These are phyloP conservation scores for Drosophila yooni DNA, from an alignment of 2,888 invertebrate species.

Conservation along the genomic window DNA sequence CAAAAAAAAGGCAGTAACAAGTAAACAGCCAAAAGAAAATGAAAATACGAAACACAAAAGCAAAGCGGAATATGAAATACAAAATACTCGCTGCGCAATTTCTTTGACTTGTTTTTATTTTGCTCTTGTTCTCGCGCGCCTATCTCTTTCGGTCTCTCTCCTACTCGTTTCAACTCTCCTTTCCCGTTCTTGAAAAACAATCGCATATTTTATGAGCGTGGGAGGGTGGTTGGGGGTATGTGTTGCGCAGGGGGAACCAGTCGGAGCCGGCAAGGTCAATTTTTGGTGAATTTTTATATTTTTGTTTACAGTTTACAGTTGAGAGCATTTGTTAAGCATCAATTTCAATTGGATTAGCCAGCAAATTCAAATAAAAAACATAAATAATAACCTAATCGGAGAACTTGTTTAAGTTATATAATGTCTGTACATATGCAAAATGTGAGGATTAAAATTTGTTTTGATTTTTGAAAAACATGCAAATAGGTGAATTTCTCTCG, in stretches of 20 bases:
- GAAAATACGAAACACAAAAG: constrained; percentile 49
- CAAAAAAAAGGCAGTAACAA: constrained; percentile 1
- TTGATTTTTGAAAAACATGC: not conserved
- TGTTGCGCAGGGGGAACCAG: not conserved
- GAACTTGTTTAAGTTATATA: not conserved
- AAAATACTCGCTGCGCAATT: constrained; percentile 68
- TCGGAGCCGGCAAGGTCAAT: constrained; percentile 16
- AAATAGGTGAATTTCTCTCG: not conserved
- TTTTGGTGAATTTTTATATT: constrained; percentile 13
- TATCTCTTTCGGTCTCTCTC: not conserved
- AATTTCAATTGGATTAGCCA: constrained; percentile 39
- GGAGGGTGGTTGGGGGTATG: no score
- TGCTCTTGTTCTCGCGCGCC: constrained; percentile 2
- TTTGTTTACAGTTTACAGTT: constrained; percentile 17
- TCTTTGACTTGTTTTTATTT: constrained; percentile 43
- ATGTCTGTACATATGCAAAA: no score
- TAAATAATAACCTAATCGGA: constrained; percentile 1
- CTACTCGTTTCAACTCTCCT: not conserved
- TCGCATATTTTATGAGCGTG: not conserved
- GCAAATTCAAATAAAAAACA: constrained; percentile 15
- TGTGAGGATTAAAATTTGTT: not conserved
- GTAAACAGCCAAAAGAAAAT: constrained; percentile 50
- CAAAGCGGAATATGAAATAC: constrained; percentile 27
- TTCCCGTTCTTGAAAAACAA: not conserved
- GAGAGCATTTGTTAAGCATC: constrained; percentile 22